These are phyloP conservation scores for Acyrthosiphon pisum DNA, from an alignment of 1,140 invertebrate species.

Conservation along the genomic window DNA sequence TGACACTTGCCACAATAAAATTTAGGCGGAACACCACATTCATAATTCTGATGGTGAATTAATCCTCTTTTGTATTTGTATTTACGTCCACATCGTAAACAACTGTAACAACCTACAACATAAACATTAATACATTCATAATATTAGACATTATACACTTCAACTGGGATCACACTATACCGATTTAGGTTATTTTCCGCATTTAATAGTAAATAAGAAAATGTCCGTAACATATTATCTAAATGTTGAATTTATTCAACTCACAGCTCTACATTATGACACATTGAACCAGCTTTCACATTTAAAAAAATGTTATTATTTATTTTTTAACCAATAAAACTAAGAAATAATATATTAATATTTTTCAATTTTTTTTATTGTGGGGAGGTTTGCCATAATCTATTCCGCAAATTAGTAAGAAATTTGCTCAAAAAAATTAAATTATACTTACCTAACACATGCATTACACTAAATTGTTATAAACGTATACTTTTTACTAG, in stretches of 20 bases:
- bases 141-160: not conserved
- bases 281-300: not conserved
- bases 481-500: too few relatives aligned
- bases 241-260: not conserved
- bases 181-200: not conserved
- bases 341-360: not conserved
- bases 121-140: not conserved
- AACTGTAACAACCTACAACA: not conserved
- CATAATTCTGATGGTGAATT: not conserved
- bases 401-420: not conserved
- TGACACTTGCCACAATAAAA: constrained; percentile 63
- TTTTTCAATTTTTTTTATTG: not conserved
- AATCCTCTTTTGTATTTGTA: constrained; percentile 5
- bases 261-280: not conserved
- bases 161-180: not conserved
- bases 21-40: constrained; percentile 60
- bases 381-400: not conserved
- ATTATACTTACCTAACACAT: not conserved
- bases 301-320: not conserved
- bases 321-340: not conserved
- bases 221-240: not conserved
- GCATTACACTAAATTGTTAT: not conserved
- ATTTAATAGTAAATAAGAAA: not conserved
- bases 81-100: not conserved
- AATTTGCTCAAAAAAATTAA: not conserved